Evolutionary conservation across 2,888 invertebrate species (phyloP), one percentile per base, ranked within the genome.

Genomic region (Serrognathus titanus): DNA sequence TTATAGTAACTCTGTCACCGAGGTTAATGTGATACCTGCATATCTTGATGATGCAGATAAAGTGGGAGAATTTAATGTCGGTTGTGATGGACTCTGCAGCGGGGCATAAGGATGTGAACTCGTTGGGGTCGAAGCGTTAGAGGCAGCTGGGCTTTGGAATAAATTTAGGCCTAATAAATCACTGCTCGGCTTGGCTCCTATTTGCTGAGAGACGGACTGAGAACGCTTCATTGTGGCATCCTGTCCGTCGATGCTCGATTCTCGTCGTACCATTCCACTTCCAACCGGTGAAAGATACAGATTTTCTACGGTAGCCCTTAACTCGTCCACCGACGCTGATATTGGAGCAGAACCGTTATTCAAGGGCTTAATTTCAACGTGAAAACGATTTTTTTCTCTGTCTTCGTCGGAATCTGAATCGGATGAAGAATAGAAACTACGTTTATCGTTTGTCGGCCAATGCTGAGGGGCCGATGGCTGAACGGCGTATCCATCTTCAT

Each of bases 281-380:
- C 89, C 89, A 50, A 89, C 84, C 62, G 92, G 91, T 50, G 90
- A 90, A 51, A 91, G 73, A 36, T 94, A 91, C 60, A 97, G 84
- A 77, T 92, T 94, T 76, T 93, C 95, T 50, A 96, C 92, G 38
- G 95, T 95, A 20, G 93, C 94, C 68, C 94, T 83, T 13, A 97
- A 82, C 75, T 96, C 96, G 78, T 96, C 96, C 9, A 96, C 94
- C 77, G 94, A 96, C n/a, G 94, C 94, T 60, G 94, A 92, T 85
- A 93, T 91, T 1, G 92, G 92, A 51, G 90, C 90, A 54, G 87
- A 84, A 48, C 94, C 94, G 79, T 94, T 95, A 72, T 90, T 93
- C 48, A 95, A 81, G 1, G 97, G 97, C 78, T 96, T 96, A 59
- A 97, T 97, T 81, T 95, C 94, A 2, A 97, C 94, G 72, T 92